Evolutionary conservation across 2,113 vertebrate genomes (phyloP), one percentile per base, ranked within the genome.

Genomic region (Oryctolagus cuniculus): DNA sequence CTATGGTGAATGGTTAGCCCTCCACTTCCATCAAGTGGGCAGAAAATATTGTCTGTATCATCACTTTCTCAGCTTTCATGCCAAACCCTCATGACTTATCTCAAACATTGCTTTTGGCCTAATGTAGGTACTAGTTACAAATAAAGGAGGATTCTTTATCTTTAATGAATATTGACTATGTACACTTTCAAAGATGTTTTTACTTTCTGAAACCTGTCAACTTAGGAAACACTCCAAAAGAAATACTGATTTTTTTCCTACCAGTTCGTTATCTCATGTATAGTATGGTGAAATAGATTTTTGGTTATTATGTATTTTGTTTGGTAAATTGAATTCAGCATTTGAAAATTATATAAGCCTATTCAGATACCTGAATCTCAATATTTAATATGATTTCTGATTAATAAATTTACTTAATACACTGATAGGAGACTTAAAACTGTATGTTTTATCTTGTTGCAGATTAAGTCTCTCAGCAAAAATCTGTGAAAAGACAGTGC

Each of bases 401-500:
- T 81, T 34, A 79, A 7, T 44, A 2, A 92, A 38, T 55, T 78
- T 16, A 51, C 88, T 90, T 64, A 81, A 90, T 90, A 66, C 10
- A 22, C 90, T 93, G 82, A 66, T 70, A 34, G 27, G 82, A 22
- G 5, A 77, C 70, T 95, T 95, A 4, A 31, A 96, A 79, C 55
- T 90, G 27, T 91, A 12, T 96, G 34, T 17, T 96, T 95, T 63
- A 3, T 93, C 88, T 90, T 93, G 77, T 98, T 98, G 29, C 98
- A 99, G 99, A 92, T 98, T 99, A 98, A 99, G 99, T 75, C 97
- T 99, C 75, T 99, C 99, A 87, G 99, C 99, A 12, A 99, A 99
- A 98, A 99, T 99, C 97, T 99, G 99, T 96, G 99, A 99, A 98
- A 99, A 99, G 98, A 99, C 99, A 0, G 99, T 99, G 49, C 98